A percentile compares a stretch with the other conserved stretches of the same genome.
Conservation (phyloP, 2,113 vertebrate species). For the Leucoraja erinaceus region DNA sequence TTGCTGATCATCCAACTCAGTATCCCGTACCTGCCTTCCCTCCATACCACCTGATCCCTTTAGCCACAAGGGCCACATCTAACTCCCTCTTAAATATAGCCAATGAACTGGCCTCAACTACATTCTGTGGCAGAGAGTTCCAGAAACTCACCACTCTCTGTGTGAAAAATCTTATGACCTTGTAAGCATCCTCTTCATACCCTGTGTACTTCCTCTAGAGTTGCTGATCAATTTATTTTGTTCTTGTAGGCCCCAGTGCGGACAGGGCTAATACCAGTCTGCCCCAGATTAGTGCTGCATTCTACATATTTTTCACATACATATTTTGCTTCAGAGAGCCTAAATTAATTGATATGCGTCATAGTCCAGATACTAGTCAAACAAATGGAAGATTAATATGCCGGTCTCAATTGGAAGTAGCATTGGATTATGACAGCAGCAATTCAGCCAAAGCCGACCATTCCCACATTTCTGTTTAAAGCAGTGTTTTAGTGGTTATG, state of each 20-base stretch:
- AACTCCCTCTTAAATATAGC: too few species aligned
- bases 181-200: too few species aligned
- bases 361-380: background rate
- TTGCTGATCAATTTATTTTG: background rate
- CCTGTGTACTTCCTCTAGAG: background rate
- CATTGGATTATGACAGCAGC: background rate
- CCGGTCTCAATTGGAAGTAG: background rate
- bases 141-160: too few species aligned
- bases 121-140: too few species aligned
- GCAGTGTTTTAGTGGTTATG: background rate
- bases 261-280: background rate
- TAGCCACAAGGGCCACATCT: too few species aligned
- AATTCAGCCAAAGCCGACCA: background rate
- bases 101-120: too few species aligned
- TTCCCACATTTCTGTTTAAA: background rate
- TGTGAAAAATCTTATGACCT: too few species aligned
- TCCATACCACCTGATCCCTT: too few species aligned
- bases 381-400: constrained; percentile 25
- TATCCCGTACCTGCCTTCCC: too few species aligned
- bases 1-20: too few species aligned
- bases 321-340: constrained; percentile 9
- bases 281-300: background rate
- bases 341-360: constrained; percentile 6
- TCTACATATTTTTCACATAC: background rate
- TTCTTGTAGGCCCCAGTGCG: background rate